Conservation (phyloP, 1,140 invertebrate species). For the Monochamus saltuarius region DNA sequence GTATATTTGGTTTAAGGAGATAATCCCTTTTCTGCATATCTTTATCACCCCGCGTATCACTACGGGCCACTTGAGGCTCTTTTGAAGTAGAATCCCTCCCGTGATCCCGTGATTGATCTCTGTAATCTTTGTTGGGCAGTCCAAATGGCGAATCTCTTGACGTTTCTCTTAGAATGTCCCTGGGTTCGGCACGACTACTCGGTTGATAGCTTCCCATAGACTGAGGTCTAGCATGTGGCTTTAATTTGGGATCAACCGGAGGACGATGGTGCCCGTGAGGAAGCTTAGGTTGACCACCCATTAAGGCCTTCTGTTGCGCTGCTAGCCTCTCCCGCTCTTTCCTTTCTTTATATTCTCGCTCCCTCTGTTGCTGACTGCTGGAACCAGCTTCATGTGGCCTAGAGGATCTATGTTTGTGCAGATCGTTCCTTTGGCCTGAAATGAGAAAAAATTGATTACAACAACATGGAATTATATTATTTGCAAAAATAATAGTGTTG, state of each 20-base stretch:
- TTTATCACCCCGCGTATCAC: slow-evolving; percentile 32
- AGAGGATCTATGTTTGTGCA: slow-evolving; percentile 42
- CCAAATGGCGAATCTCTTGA: slow-evolving; percentile 37
- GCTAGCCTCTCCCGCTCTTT: slow-evolving; percentile 53
- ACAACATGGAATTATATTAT: slow-evolving; percentile 4
- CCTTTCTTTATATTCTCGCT: slow-evolving; percentile 59
- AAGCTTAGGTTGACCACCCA: slow-evolving; percentile 31
- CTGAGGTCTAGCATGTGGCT: slow-evolving; percentile 38
- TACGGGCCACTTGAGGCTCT: slow-evolving; percentile 4
- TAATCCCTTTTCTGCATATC: slow-evolving; percentile 40
- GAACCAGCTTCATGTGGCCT: slow-evolving; percentile 42
- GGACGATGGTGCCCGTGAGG: slow-evolving; percentile 41
- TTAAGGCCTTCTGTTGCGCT: slow-evolving; percentile 23
- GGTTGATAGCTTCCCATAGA: slow-evolving; percentile 17
- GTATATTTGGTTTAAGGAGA: slow-evolving; percentile 36
- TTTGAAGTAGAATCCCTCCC: slow-evolving; percentile 18
- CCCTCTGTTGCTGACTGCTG: slow-evolving; percentile 44
- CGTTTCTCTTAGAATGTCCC: slow-evolving; percentile 40
- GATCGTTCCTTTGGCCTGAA: slow-evolving; percentile 19
- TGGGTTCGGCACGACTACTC: slow-evolving; percentile 26
- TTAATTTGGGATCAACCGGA: slow-evolving; percentile 41
- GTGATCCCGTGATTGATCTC: slow-evolving; percentile 27
- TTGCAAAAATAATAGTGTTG: slow-evolving; percentile 9
- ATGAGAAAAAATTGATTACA: not conserved
- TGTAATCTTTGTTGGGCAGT: slow-evolving; percentile 19